Evolutionary conservation across 2,797 vertebrate genomes (phyloP).

Genomic region (Takifugu rubripes): DNA sequence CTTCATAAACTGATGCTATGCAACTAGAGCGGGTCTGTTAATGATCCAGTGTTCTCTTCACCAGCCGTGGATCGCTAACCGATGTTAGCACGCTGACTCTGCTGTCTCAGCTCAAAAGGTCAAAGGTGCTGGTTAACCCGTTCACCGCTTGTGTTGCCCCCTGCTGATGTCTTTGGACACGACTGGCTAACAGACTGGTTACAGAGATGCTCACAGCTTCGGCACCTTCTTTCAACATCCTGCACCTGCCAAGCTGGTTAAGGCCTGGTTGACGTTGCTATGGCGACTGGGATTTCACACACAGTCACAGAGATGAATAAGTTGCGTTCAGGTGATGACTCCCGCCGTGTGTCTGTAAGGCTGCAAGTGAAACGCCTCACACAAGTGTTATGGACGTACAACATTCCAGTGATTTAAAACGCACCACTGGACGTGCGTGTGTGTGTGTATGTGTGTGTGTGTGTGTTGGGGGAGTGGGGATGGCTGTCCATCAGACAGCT

Average conservation of each 20-base stretch:
- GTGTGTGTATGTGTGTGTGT: too few species aligned
- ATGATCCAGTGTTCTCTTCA: too few species aligned
- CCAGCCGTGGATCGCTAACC: too few species aligned
- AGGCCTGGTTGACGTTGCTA: slow-evolving; percentile 1
- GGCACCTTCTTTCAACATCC: not conserved
- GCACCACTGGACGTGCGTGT: not conserved
- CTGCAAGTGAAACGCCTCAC: slow-evolving; percentile 45
- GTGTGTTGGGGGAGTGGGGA: too few species aligned
- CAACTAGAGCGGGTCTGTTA: too few species aligned
- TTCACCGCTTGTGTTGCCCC: not conserved
- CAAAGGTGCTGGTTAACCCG: not conserved
- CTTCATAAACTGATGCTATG: too few species aligned
- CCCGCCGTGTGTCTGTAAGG: not conserved
- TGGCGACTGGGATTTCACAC: slow-evolving; percentile 18
- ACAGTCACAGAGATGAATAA: not conserved
- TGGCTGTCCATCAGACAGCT: too few species aligned
- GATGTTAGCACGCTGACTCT: too few species aligned
- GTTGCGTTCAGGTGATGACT: too few species aligned
- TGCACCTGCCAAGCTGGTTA: slow-evolving; percentile 11
- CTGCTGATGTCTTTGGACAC: not conserved
- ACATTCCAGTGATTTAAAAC: slow-evolving; percentile 42
- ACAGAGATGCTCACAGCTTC: not conserved
- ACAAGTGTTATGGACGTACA: slow-evolving; percentile 30
- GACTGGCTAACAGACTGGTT: too few species aligned
- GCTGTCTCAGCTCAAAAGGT: not conserved